Evolutionary conservation across 35 echinoderm and acorn worm genomes (phyloP), one percentile per base, ranked within the genome.

Genomic region (Heliocidaris erythrogramma): DNA sequence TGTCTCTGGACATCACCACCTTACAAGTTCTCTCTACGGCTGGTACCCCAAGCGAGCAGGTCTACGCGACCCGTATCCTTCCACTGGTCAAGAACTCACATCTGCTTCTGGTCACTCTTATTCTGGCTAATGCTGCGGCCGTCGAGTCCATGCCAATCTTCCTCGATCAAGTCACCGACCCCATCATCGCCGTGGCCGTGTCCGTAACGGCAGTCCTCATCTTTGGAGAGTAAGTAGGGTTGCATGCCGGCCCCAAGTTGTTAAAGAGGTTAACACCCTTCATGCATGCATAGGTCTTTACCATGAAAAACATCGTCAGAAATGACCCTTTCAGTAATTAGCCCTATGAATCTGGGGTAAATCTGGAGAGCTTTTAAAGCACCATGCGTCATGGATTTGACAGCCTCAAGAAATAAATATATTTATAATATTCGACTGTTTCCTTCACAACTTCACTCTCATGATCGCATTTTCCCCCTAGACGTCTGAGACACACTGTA

Each of bases 111-210:
- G 96, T 97, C 86, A 97, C 96, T 2, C 52, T 97, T 10, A 94
- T 97, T 12, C 88, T 97, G 48, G 96, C 96, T 61, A 97, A 97
- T 48, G 96, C 96, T 4, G 96, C 93, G 18, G 96, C 96, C 8
- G 96, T 97, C 32, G 96, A 97, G 87, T 90, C 95, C 13, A 97
- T 97, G 96, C 96, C 96, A 13, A 85, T 97, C n/a, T 97, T 97
- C 53, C 61, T 97, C 18, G 96, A 96, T 47, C 56, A 47, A 24
- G 85, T 97, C 47, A 95, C 96, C 7, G 85, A 94, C 85, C 95
- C 95, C 2, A 93, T 97, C 49, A 85, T 95, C 10, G 96, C 96
- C 30, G 95, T 97, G 31, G 87, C 31, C 48, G 95, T 97, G 16
- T 97, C 96, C 9, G 96, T 97, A 13, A 94, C 96, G 30, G 96